Evolutionary conservation across 2,113 vertebrate genomes (phyloP), one percentile per base, ranked within the genome.

Genomic region (Eira barbara): DNA sequence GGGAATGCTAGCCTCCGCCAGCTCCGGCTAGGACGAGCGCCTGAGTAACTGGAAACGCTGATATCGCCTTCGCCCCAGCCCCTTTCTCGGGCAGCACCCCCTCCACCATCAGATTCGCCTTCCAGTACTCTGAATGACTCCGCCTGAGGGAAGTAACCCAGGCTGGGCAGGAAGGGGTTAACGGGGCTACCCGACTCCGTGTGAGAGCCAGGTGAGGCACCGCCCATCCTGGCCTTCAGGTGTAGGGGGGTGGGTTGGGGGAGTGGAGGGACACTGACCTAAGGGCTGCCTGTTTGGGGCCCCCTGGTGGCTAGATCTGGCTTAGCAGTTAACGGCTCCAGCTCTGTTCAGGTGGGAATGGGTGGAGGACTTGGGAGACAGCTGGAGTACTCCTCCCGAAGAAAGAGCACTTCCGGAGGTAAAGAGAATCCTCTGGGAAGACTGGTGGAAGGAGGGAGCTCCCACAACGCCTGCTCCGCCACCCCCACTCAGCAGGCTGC

Each of bases 271-370:
- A 83, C 61, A 2, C 11, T 1, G 89, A 47, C 95, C 94, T 14
- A n/a, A 31, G 52, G 91, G 93, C 69, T 47, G 91, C 59, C 89
- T n/a, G 69, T 74, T 73, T 87, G 57, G 52, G 85, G 92, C 95
- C 98, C 97, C 97, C 98, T 98, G 83, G 97, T 96, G 98, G 97
- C 76, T 47, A 31, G 39, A 94, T 45, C 12, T 78, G 94, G 92
- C 39, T n/a, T 87, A 82, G 95, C 98, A 81, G 34, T 18, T 52
- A 27, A 90, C 39, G 34, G 93, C 79, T 73, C 82, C 71, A n/a
- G 21, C 65, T 4, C 0, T 9, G n/a, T 42, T 84, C 23, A 8
- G 45, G 39, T 85, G 83, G 67, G 49, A 13, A 52, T n/a, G 67
- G 31, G 31, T 15, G 45, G 47, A 67, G 57, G 42, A 85, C 80